Evolutionary conservation across 2,113 vertebrate species (phyloP).

Genomic region (Ceyx margarethae): DNA sequence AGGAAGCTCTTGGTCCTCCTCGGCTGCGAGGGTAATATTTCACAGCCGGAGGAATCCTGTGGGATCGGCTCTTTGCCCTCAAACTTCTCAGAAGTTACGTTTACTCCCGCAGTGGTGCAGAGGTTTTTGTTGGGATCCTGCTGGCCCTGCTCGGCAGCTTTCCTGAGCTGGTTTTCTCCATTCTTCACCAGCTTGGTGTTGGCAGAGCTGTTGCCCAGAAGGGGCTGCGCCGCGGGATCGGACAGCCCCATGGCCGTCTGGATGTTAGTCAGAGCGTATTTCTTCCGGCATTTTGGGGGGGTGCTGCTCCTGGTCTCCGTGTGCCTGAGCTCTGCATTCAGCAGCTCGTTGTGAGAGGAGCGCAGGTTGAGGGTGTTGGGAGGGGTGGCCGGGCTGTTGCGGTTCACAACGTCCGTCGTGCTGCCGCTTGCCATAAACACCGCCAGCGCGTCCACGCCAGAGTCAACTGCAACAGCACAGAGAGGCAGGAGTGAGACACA

Average conservation of each 20-base stretch:
- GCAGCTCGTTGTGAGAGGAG: conserved; percentile 92
- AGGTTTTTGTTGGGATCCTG: conserved; percentile 88
- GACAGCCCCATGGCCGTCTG: conserved; percentile 90
- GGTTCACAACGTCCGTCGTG: conserved; percentile 84
- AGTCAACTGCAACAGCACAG: conserved; percentile 72
- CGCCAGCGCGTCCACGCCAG: conserved; percentile 79
- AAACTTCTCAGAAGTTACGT: conserved; percentile 84
- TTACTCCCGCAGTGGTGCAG: conserved; percentile 61
- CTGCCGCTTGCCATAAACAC: conserved; percentile 88
- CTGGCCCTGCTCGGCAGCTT: conserved; percentile 85
- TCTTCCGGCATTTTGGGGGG: conserved; percentile 90
- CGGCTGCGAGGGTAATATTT: conserved; percentile 72
- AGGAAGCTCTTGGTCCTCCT: conserved; percentile 94
- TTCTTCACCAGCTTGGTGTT: conserved; percentile 97
- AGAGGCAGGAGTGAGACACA: not conserved
- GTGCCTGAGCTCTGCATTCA: conserved; percentile 88
- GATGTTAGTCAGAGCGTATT: conserved; percentile 88
- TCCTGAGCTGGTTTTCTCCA: conserved; percentile 94
- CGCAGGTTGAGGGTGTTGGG: conserved; percentile 92
- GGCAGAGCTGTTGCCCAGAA: conserved; percentile 82
- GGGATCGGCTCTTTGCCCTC: conserved; percentile 83
- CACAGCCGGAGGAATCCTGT: conserved; percentile 66
- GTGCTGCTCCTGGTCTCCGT: conserved; percentile 83
- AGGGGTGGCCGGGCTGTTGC: conserved; percentile 77
- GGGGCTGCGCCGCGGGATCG: conserved; percentile 78